These are phyloP conservation scores for Drosophila setosimentum DNA, from an alignment of 2,888 invertebrate genomes.

Conservation along the genomic window DNA sequence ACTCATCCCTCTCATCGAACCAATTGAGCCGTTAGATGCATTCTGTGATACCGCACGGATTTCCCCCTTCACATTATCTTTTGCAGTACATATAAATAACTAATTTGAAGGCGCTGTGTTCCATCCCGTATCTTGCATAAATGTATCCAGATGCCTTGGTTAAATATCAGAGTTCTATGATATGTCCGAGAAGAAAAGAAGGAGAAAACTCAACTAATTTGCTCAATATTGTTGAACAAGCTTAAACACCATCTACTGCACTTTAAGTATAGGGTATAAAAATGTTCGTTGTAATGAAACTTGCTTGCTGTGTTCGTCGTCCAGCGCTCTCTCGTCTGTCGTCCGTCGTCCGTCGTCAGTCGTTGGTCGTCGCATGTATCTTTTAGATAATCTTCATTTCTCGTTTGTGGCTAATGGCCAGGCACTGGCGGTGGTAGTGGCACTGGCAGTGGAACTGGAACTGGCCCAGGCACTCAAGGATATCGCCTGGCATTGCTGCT, in stretches of 20 bases:
- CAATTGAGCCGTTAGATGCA: neutral
- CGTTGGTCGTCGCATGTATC: constrained; percentile 69
- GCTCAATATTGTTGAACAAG: neutral
- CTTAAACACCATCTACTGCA: neutral
- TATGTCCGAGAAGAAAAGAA: neutral
- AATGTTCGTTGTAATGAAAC: constrained; percentile 70
- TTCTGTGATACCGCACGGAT: neutral
- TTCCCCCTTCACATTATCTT: neutral
- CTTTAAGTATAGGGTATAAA: constrained; percentile 36
- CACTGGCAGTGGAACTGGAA: constrained; percentile 34
- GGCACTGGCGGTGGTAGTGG: constrained; percentile 54
- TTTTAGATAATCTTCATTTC: constrained; percentile 80
- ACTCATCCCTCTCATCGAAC: too few species aligned
- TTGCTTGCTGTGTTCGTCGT: constrained; percentile 45
- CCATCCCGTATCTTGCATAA: too few species aligned
- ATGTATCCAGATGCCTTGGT: too few species aligned
- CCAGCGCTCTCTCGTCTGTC: constrained; percentile 18
- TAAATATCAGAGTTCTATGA: neutral
- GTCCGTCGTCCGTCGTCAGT: constrained; percentile 23
- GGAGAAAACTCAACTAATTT: neutral
- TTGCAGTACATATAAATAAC: neutral
- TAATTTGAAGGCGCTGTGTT: neutral
- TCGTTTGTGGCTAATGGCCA: constrained; percentile 80
- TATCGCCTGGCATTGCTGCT: constrained; percentile 56
- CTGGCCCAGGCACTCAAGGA: constrained; percentile 74